Evolutionary conservation across 2,797 vertebrate genomes (phyloP), one percentile per base, ranked within the genome.

Genomic region (Takifugu rubripes): DNA sequence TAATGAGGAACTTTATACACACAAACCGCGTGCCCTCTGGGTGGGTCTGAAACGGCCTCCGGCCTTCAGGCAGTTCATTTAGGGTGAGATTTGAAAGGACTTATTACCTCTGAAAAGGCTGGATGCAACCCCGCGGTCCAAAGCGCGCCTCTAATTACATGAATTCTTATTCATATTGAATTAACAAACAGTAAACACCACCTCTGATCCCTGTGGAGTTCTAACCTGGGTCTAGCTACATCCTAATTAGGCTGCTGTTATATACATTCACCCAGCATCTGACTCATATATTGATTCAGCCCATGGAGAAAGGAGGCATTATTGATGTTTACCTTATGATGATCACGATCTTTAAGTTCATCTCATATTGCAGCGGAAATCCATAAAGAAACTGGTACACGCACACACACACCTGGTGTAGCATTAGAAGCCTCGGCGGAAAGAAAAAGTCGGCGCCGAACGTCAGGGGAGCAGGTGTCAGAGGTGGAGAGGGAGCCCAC

Each of bases 381-480:
- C 46, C 55, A 69, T 56, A 64, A 59, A 70, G 36, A 59, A 49
- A 59, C 57, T 1, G 36, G 16, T 26, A 46, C 33, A 50, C 15
- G 55, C 3, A 56, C 10, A 51, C 3, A 56, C 54, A 54, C 64
- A 75, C 56, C 25, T 60, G 61, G 60, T 74, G 64, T 47, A 6
- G 75, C 61, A 70, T 70, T 54, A 72, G 42, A 24, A 40, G 48
- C 59, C 61, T 68, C 62, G 53, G 56, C 5, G 64, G 69, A 78
- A 73, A 74, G 9, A 3, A 59, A 43, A 48, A 24, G n/a, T 6
- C 5, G 6, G 16, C 50, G 27, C 56, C 2, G 63, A 70, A 64
- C 60, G 49, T 64, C 74, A 59, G 44, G 72, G 75, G 73, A 82
- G 81, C 81, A 86, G 82, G 74, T 86, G 79, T 74, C 46, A 26